Conservation (phyloP, 2,113 vertebrate species). For the Upupa epops region DNA sequence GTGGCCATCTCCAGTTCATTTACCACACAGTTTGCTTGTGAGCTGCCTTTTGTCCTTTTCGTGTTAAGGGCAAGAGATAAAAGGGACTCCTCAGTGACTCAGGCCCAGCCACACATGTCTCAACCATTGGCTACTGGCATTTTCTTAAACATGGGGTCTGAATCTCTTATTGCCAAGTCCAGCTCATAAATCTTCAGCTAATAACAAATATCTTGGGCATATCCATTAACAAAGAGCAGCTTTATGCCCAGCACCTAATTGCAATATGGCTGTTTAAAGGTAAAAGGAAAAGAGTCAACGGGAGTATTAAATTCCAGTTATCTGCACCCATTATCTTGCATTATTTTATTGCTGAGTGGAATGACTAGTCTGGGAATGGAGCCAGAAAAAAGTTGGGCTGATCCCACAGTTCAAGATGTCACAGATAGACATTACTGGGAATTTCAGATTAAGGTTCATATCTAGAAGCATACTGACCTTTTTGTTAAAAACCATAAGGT, state of each 20-base stretch:
- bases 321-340: constrained; percentile 42
- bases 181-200: not conserved
- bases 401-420: not conserved
- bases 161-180: not conserved
- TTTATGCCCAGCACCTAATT: not conserved
- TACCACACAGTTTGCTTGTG: not conserved
- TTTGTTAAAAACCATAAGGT: not conserved
- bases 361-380: not conserved
- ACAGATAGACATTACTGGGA: not conserved
- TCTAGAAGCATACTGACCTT: not conserved
- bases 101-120: accelerated
- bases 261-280: constrained; percentile 21
- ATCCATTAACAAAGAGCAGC: not conserved
- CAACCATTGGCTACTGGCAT: not conserved
- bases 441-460: not conserved
- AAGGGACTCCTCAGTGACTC: not conserved
- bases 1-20: not conserved
- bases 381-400: constrained; percentile 22
- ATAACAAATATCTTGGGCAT: not conserved
- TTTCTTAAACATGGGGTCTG: too few species aligned
- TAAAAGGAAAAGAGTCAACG: not conserved
- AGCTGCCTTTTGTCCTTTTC: not conserved
- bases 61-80: not conserved
- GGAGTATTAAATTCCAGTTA: constrained; percentile 37
- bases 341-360: constrained; percentile 33